Base-by-base conservation (phyloP, 2,797 vertebrate genomes). In the Spheniscus humboldti region DNA sequence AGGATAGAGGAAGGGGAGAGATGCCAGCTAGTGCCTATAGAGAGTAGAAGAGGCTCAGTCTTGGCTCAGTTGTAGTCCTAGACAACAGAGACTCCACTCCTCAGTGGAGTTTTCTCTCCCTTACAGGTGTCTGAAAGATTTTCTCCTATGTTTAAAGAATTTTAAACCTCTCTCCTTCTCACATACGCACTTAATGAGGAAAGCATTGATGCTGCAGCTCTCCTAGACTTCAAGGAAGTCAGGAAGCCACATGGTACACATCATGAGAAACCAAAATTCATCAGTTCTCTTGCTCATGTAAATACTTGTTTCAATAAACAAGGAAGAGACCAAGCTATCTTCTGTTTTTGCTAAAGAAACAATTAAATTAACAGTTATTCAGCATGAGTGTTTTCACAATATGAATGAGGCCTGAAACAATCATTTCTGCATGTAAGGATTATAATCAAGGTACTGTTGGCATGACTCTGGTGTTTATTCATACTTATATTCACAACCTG, bases 361-460 rank as follows among this genome's bases (percentile, higher is more conserved):
- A 87, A 92, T 56, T 92, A 83, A 94, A 48, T 84, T 83, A 77
- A 74, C 57, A 72, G 79, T 85, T 90, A 92, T 88, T 94, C 75
- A 81, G 86, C 73, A 37, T 39, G 80, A 45, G 41, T 47, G 27
- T 77, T 64, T 64, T 94, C 78, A 71, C 23, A 60, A 37, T 1
- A 10, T 37, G 87, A 90, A 57, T 19, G 55, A 85, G 53, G 56
- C 48, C 57, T 91, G 75, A 84, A 94, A 91, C 75, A 83, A 75
- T 74, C 16, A 37, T 74, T 91, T 64, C 87, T 92, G 79, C 79
- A n/a, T 17, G 8, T 68, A 66, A 75, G 33, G 41, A 81, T 57
- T 64, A 48, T n/a, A 83, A 92, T 88, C 84, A 83, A 91, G n/a
- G 60, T 62, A 31, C 45, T 31, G 84, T 20, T 76, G 60, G 48